Conservation (phyloP, 1,140 invertebrate species). For the Atopsyche davidsoni region DNA sequence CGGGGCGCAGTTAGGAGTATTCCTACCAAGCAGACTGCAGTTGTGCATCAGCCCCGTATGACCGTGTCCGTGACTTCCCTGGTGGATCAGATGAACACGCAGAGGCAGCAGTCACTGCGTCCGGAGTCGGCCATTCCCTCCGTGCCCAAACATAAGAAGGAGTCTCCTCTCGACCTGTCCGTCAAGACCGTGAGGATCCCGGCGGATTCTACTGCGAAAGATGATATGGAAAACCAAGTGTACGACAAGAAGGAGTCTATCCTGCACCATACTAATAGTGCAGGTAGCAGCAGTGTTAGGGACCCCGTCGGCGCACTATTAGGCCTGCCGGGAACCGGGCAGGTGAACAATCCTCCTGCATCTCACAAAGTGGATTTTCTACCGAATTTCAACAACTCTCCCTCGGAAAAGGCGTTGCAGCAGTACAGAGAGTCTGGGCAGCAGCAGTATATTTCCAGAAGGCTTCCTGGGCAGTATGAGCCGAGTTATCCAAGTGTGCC, state of each 20-base stretch:
- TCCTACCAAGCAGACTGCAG: constrained; percentile 34
- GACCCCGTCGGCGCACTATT: constrained; percentile 8
- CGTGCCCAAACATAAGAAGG: constrained; percentile 47
- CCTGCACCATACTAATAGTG: constrained; percentile 2
- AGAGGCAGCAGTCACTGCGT: constrained; percentile 29
- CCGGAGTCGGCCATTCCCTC: constrained; percentile 10
- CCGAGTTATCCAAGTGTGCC: constrained; percentile 1
- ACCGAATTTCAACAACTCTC: constrained; percentile 55
- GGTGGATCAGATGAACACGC: constrained; percentile 47
- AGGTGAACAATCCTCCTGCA: too few relatives aligned
- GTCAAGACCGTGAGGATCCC: constrained; percentile 80
- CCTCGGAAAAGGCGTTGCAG: constrained; percentile 14
- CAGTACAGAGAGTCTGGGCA: constrained; percentile 13
- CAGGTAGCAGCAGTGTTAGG: constrained; percentile 5
- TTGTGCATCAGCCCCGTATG: constrained; percentile 41
- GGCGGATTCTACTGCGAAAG: constrained; percentile 74
- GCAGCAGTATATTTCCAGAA: background rate
- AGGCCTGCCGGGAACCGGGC: too few relatives aligned
- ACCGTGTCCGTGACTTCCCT: constrained; percentile 46
- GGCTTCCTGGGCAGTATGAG: constrained; percentile 8
- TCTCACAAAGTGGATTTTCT: constrained; percentile 66
- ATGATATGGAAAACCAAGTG: constrained; percentile 51
- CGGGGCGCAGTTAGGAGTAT: constrained; percentile 19
- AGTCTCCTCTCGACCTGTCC: constrained; percentile 76
- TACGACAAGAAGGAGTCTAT: constrained; percentile 30